Evolutionary conservation across 2,113 vertebrate species (phyloP).

Genomic region (Eudorcas thomsonii): DNA sequence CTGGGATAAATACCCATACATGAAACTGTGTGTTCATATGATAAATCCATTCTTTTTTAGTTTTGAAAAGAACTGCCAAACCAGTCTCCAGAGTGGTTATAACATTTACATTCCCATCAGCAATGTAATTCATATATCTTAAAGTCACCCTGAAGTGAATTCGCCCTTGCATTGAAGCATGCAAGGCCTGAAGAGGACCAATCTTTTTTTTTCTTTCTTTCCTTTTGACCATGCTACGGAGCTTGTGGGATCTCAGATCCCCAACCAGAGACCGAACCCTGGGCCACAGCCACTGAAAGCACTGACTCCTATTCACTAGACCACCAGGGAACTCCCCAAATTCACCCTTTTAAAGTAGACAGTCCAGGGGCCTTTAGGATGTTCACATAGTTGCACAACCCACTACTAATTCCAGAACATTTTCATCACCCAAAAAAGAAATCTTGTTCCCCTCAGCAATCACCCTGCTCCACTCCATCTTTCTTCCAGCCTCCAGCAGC

Average conservation of each 20-base stretch:
- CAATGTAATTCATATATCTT: background rate
- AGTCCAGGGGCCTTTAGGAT: background rate
- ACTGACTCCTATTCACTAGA: background rate
- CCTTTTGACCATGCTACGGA: fast-evolving
- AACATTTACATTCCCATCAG: too few species aligned
- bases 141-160: background rate
- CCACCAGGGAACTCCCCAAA: background rate
- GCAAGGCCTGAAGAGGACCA: background rate
- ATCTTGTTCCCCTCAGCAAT: background rate
- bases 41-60: background rate
- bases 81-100: background rate
- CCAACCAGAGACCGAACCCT: background rate
- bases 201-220: background rate
- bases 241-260: background rate
- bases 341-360: background rate
- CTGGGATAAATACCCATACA: background rate
- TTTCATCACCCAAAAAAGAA: background rate
- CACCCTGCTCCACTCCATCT: background rate
- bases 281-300: background rate
- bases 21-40: background rate
- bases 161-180: background rate
- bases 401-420: background rate
- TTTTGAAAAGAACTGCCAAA: background rate
- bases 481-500: background rate
- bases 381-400: too few species aligned